Base-by-base conservation (phyloP, 2,888 invertebrate genomes). In the Yponomeuta sedellus region DNA sequence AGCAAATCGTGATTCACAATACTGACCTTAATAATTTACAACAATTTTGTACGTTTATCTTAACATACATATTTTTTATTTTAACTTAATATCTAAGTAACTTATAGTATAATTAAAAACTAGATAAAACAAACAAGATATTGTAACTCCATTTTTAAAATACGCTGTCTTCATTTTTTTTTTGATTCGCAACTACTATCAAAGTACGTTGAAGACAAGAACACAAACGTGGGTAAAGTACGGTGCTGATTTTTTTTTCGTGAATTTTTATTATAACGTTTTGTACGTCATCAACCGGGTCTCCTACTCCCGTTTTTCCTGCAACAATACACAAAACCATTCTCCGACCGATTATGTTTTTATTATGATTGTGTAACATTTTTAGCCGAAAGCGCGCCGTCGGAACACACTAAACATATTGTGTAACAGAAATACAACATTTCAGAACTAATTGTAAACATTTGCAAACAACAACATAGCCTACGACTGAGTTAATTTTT, bases 401-500 rank as follows among this genome's bases (percentile, higher is more conserved):
- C 8, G 6, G 34, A 34, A 34, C 10, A 34, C 34, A 34, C 6
- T 5, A 8, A 6, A 34, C 34, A 34, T 34, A 34, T 34, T 34
- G 34, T 34, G 34, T 34, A 34, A 5, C 25, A 25, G 10, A 34
- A 8, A 8, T 8, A 34, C 8, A 34, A 34, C 5, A 8, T 10
- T 34, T 25, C 25, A 25, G 25, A 4, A 25, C 25, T 8, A 34
- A 34, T 34, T 8, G 34, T 34, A 34, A 34, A 34, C 8, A 34
- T 34, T 34, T 0, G 34, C 34, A 34, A 1, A 56, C 8, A 61
- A 0, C 22, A 12, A 61, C 12, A 34, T 34, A 34, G 34, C 6
- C 34, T 34, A 56, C 25, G 44, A 19, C 19, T 76, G 74, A 39
- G 73, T 69, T 52, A 68, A 64, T 70, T 80, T 82, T 56, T 85